Evolutionary conservation across 1,140 invertebrate species (phyloP).

Genomic region (Drosophila bocqueti): DNA sequence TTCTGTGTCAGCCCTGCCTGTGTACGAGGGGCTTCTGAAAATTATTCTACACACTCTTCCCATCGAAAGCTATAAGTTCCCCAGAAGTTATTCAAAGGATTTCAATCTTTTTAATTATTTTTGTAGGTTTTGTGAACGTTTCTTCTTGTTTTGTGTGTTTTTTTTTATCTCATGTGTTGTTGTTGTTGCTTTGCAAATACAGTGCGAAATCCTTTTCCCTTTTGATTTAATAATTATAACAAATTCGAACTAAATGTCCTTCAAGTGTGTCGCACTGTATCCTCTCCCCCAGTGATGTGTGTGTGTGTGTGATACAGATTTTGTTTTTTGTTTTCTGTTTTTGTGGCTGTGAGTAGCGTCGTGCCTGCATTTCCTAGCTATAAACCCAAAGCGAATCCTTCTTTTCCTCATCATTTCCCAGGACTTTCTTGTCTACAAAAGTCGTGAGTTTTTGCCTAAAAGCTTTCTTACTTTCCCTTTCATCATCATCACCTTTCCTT

Average conservation of each 20-base stretch:
- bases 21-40: constrained; percentile 16
- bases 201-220: background rate
- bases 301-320: constrained; percentile 13
- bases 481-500: background rate
- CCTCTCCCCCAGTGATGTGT: constrained; percentile 11
- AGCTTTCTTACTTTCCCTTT: constrained; percentile 14
- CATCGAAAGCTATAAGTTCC: constrained; percentile 34
- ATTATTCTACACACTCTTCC: constrained; percentile 19
- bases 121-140: constrained; percentile 42
- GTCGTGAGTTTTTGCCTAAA: constrained; percentile 42
- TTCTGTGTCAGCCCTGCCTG: background rate
- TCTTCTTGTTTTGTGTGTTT: constrained; percentile 31
- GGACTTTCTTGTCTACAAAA: constrained; percentile 19
- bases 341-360: constrained; percentile 26
- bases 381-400: constrained; percentile 26
- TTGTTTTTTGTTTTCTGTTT: background rate
- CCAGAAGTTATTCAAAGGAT: constrained; percentile 15
- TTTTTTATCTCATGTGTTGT: constrained; percentile 5
- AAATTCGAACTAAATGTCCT: constrained; percentile 24
- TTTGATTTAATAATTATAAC: constrained; percentile 15
- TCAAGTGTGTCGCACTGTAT: constrained; percentile 22
- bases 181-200: constrained; percentile 4
- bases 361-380: constrained; percentile 41
- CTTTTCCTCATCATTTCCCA: background rate
- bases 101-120: background rate